Conservation (phyloP, 2,888 invertebrate species). For the Dione vanillae region DNA sequence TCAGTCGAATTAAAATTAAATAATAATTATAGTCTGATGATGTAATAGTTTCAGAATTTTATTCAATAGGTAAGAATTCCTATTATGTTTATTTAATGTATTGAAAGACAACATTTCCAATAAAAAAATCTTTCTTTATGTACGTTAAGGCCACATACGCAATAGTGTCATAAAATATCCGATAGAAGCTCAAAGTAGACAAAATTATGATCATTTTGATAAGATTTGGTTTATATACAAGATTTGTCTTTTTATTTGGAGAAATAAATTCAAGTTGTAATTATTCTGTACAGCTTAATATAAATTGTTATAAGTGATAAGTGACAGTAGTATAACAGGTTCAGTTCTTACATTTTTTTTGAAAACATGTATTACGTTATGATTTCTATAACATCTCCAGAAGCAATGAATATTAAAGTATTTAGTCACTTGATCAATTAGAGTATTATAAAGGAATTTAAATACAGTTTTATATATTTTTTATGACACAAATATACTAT, state of each 20-base stretch:
- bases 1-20: neutral
- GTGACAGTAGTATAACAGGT: neutral
- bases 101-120: too few species aligned
- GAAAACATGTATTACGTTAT: too few species aligned
- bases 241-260: neutral
- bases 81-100: too few species aligned
- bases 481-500: neutral
- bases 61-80: too few species aligned
- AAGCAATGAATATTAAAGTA: too few species aligned
- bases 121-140: neutral
- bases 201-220: constrained; percentile 7
- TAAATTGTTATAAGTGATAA: neutral
- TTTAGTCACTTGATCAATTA: too few species aligned
- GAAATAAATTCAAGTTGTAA: neutral
- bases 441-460: neutral
- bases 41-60: too few species aligned
- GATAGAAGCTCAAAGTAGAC: neutral
- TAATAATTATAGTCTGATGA: neutral
- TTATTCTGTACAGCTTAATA: neutral
- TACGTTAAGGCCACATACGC: neutral
- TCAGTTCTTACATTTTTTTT: neutral
- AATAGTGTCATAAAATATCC: constrained; percentile 8
- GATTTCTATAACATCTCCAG: too few species aligned
- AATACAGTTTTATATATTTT: neutral
- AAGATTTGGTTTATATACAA: neutral